phyloP scores from a whole-genome alignment of 2,888 invertebrate genomes.

The Lasioglossum oenotherae region DNA sequence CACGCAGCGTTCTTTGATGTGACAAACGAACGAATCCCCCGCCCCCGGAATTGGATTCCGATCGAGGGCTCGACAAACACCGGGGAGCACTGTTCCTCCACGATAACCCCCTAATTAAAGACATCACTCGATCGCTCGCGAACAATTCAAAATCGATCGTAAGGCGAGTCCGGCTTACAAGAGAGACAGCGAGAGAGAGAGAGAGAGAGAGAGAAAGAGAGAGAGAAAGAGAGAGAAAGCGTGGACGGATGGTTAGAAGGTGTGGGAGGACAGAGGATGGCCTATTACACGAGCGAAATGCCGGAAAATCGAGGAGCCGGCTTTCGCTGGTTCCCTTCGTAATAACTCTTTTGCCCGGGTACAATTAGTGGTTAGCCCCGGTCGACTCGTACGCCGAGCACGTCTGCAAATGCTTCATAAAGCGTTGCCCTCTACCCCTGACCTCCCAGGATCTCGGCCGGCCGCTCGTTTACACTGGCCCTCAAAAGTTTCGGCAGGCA shows the following conservation, averaged over 20 bases:
- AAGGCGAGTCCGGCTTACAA: slow-evolving; percentile 22
- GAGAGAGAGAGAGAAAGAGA: no score
- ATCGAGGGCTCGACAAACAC: slow-evolving; percentile 33
- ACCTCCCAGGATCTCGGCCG: neutral
- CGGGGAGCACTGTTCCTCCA: slow-evolving; percentile 15
- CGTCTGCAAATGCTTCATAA: slow-evolving; percentile 77
- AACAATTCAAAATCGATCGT: slow-evolving; percentile 47
- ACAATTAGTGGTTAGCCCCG: slow-evolving; percentile 78
- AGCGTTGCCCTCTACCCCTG: slow-evolving; percentile 56
- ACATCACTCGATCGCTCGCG: slow-evolving; percentile 33
- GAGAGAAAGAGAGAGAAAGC: neutral
- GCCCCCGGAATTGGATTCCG: slow-evolving; percentile 36
- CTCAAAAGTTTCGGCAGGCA: slow-evolving; percentile 27
- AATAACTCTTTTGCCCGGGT: slow-evolving; percentile 74
- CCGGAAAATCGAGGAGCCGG: slow-evolving; percentile 48
- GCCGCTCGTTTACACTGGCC: slow-evolving; percentile 24
- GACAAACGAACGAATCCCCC: slow-evolving; percentile 9
- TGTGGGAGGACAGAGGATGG: slow-evolving; percentile 19
- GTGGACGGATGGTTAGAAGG: neutral
- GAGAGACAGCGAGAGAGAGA: neutral
- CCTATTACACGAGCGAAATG: slow-evolving; percentile 43
- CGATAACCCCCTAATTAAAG: slow-evolving; percentile 43
- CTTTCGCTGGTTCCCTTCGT: slow-evolving; percentile 57
- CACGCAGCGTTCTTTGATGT: slow-evolving; percentile 8
- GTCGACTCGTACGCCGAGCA: slow-evolving; percentile 71